Evolutionary conservation across 2,113 vertebrate genomes (phyloP).

Genomic region (Pachycephala philippinensis): DNA sequence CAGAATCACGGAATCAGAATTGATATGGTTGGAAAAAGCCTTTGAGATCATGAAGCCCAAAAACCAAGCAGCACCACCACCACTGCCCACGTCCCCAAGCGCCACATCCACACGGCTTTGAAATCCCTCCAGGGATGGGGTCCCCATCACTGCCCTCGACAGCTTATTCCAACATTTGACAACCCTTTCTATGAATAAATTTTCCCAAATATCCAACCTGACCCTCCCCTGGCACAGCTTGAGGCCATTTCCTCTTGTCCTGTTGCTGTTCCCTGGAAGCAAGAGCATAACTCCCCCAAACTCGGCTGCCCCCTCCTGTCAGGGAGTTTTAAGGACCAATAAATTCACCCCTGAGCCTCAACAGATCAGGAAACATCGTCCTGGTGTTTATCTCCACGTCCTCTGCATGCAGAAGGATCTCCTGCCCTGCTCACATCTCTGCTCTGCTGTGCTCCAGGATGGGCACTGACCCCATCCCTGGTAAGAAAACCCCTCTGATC

Average conservation of each 20-base stretch:
- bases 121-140: neutral
- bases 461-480: neutral
- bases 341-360: neutral
- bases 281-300: neutral
- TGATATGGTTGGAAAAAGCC: neutral
- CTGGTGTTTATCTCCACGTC: neutral
- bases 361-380: fast-evolving
- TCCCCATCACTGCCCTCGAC: neutral
- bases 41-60: neutral
- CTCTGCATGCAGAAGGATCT: too few relatives aligned
- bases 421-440: neutral
- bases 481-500: neutral
- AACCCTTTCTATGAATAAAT: neutral
- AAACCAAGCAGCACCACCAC: neutral
- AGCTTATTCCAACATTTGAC: neutral
- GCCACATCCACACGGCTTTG: neutral
- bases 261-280: neutral
- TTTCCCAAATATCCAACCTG: neutral
- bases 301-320: neutral
- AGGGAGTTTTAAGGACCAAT: neutral
- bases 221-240: neutral
- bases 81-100: neutral
- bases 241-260: neutral
- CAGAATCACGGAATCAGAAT: fast-evolving
- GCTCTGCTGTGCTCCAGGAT: neutral